A percentile compares a stretch with the other conserved stretches of the same genome.
phyloP scores from a whole-genome alignment of 2,797 vertebrate species.

The Danio kyathit region DNA sequence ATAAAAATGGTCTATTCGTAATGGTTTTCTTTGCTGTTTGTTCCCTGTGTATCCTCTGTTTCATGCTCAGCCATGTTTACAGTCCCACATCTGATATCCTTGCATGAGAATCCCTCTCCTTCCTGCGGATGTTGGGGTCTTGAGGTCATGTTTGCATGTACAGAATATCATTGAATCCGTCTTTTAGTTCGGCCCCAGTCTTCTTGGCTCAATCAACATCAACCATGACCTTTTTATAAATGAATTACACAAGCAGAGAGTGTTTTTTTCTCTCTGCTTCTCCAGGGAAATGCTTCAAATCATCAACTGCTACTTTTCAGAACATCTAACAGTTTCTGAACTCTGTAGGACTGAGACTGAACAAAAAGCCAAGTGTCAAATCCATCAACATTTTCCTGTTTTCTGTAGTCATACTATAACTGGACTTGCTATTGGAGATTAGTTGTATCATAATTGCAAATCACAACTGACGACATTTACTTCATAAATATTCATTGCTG shows the following conservation, averaged over 20 bases:
- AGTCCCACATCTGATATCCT: constrained; percentile 52
- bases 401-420: neutral
- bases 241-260: constrained; percentile 51
- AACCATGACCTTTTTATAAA: constrained; percentile 47
- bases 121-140: constrained; percentile 62
- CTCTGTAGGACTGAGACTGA: constrained; percentile 1
- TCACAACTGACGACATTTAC: neutral
- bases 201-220: constrained; percentile 46
- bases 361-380: constrained; percentile 10
- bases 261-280: constrained; percentile 40
- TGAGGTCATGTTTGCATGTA: constrained; percentile 54
- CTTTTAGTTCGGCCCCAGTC: constrained; percentile 32
- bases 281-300: constrained; percentile 47
- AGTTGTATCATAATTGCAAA: neutral
- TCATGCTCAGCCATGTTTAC: constrained; percentile 51
- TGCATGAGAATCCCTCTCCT: constrained; percentile 45
- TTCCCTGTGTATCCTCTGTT: constrained; percentile 30
- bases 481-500: neutral
- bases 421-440: neutral
- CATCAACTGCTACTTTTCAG: constrained; percentile 26
- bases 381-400: neutral
- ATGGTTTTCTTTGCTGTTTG: neutral
- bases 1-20: neutral
- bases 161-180: constrained; percentile 38
- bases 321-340: constrained; percentile 23